phyloP scores from a whole-genome alignment of 2,888 invertebrate species.

The Lottia gigantea region DNA sequence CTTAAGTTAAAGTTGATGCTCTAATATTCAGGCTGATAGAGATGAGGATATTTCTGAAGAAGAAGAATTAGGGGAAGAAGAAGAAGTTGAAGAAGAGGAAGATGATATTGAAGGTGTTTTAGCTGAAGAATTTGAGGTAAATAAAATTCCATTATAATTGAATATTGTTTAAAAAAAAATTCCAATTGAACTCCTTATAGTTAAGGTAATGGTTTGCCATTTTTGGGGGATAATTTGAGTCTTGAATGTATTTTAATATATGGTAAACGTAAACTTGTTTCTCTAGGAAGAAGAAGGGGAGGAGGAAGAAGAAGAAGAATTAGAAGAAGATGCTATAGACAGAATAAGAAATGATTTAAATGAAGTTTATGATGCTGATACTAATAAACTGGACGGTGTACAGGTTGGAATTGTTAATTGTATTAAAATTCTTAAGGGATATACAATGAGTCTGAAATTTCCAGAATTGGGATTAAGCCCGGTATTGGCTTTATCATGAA shows the following conservation, averaged over 20 bases:
- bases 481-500: too few relatives aligned
- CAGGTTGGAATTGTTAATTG: constrained; percentile 38
- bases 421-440: too few relatives aligned
- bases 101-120: constrained; percentile 64
- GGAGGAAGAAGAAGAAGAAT: constrained; percentile 67
- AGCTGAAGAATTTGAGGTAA: constrained; percentile 66
- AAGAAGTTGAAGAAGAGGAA: constrained; percentile 63
- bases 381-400: constrained; percentile 57
- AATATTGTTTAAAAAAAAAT: too few relatives aligned
- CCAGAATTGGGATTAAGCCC: too few relatives aligned
- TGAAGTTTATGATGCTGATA: constrained; percentile 64
- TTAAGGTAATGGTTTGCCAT: too few relatives aligned
- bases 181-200: too few relatives aligned
- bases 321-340: constrained; percentile 66
- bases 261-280: too few relatives aligned
- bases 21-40: constrained; percentile 27
- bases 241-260: too few relatives aligned
- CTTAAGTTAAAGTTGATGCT: too few relatives aligned
- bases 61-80: constrained; percentile 58
- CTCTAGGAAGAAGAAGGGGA: constrained; percentile 66
- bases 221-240: too few relatives aligned
- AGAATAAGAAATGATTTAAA: constrained; percentile 63
- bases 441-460: too few relatives aligned
- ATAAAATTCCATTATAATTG: constrained; percentile 3
- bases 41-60: constrained; percentile 48